These are phyloP conservation scores for Gerris buenoi DNA, from an alignment of 1,140 invertebrate genomes.

Conservation along the genomic window DNA sequence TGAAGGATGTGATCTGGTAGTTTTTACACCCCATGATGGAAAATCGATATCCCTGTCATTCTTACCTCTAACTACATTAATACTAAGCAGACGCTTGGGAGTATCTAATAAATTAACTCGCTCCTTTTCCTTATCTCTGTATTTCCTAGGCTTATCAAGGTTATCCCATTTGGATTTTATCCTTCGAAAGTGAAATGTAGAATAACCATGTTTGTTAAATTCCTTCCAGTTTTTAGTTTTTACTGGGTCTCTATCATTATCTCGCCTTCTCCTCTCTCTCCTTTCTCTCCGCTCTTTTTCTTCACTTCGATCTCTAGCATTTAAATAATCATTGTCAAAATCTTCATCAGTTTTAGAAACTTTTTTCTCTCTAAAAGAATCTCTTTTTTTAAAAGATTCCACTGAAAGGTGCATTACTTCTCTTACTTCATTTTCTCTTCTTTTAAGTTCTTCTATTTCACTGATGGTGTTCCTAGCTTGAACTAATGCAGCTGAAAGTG, in stretches of 20 bases:
- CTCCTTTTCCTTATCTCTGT: background rate
- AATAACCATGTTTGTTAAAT: conserved; percentile 11
- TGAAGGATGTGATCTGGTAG: conserved; percentile 14
- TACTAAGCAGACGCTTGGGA: conserved; percentile 9
- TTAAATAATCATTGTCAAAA: conserved; percentile 1
- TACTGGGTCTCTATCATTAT: conserved; percentile 5
- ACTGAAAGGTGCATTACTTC: conserved; percentile 8
- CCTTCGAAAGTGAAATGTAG: conserved; percentile 11
- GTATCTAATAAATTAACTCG: conserved; percentile 13
- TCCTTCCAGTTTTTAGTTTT: conserved; percentile 12
- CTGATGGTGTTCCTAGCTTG: conserved; percentile 20
- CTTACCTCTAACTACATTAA: background rate
- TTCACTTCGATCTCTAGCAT: conserved; percentile 2
- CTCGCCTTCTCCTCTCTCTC: conserved; percentile 6
- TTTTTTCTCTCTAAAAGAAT: background rate
- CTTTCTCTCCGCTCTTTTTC: conserved; percentile 5
- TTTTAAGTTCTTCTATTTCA: conserved; percentile 22
- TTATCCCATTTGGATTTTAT: conserved; percentile 11
- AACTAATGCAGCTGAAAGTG: conserved; percentile 5
- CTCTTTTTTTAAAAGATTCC: background rate
- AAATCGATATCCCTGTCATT: conserved; percentile 13
- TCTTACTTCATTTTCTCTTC: conserved; percentile 12
- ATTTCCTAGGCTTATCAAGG: background rate
- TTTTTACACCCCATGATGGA: conserved; percentile 13
- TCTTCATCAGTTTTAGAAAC: conserved; percentile 7